Evolutionary conservation across 2,113 vertebrate genomes (phyloP), one percentile per base, ranked within the genome.

Genomic region (Entomyzon cyanotis): DNA sequence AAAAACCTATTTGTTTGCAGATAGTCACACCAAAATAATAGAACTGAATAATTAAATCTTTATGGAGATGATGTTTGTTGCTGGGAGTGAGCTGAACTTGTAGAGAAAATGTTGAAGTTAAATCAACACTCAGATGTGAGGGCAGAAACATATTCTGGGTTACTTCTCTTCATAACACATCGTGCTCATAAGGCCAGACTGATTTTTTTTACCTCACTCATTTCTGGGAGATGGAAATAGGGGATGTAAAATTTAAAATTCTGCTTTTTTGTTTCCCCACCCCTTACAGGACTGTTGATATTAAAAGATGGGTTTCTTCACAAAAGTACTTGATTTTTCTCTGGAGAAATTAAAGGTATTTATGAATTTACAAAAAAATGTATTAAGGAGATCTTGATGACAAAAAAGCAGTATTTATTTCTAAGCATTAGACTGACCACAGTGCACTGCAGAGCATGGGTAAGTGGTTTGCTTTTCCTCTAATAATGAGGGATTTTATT

Each of bases 151-250:
- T 1, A 5, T 27, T 83, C 35, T 37, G 23, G 35, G 18, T 87
- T 17, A 5, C 9, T 56, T 37, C 35, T 80, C 35, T 74, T 44
- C 56, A 1, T 33, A 73, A 27, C 15, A 22, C 31, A 59, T 4
- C 0, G 0, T 39, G 16, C 19, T 85, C 1, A 0, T 21, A 70
- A 42, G 47, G 39, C 33, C 55, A 65, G 49, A 19, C 8, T 55
- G 14, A 30, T 62, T 46, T 15, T 15, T 80, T 79, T 76, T 52
- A 22, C 23, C 24, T 69, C 11, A 25, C 30, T 60, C 12, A 2
- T 52, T 68, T 44, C n/a, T 68, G 22, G 33, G 37, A 59, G 25
- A 11, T 44, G 35, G 17, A 86, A 69, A 41, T 46, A 35, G 15
- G 10, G 24, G 13, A 28, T 65, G 28, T 31, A 47, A 69, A 47